A percentile compares a stretch with the other conserved stretches of the same genome.
Conservation (phyloP, 2,888 invertebrate genomes). For the Orchestes rusci region DNA sequence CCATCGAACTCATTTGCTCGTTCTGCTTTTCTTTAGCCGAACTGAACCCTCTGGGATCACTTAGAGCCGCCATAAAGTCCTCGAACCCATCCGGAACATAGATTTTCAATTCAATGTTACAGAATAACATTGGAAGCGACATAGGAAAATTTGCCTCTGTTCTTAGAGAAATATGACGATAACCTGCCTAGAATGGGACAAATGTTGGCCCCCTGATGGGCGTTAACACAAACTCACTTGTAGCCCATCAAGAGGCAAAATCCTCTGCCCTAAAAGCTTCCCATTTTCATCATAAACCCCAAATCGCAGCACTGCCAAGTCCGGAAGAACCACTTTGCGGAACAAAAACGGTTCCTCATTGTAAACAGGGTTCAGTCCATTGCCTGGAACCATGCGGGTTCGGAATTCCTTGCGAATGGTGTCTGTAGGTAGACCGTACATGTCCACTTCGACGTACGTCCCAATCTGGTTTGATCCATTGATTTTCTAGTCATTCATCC, state of each 20-base stretch:
- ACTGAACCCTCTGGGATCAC: slow-evolving; percentile 88
- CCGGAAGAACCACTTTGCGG: slow-evolving; percentile 96
- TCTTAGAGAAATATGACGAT: slow-evolving; percentile 92
- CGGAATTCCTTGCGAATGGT: slow-evolving; percentile 98
- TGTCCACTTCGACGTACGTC: slow-evolving; percentile 99
- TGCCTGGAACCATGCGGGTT: slow-evolving; percentile 92
- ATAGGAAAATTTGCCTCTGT: slow-evolving; percentile 99
- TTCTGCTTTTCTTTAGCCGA: slow-evolving; percentile 80
- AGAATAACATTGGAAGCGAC: slow-evolving; percentile 98
- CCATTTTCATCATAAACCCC: slow-evolving; percentile 99
- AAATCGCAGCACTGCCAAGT: slow-evolving; percentile 92
- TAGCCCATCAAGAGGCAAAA: slow-evolving; percentile 93
- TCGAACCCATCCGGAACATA: slow-evolving; percentile 99
- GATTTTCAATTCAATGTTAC: slow-evolving; percentile 97
- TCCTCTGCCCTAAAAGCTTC: slow-evolving; percentile 85
- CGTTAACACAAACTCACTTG: slow-evolving; percentile 20
- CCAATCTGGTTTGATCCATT: too few species aligned
- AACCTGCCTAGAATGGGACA: slow-evolving; percentile 70
- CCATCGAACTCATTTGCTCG: slow-evolving; percentile 92
- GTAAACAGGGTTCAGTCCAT: slow-evolving; percentile 98
- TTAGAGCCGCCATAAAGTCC: slow-evolving; percentile 96
- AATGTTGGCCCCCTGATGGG: not conserved
- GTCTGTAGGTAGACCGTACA: slow-evolving; percentile 94
- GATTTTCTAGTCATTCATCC: too few species aligned
- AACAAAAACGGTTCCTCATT: slow-evolving; percentile 98